These are phyloP conservation scores for Craniophora ligustri DNA, from an alignment of 2,888 invertebrate genomes.

Conservation along the genomic window DNA sequence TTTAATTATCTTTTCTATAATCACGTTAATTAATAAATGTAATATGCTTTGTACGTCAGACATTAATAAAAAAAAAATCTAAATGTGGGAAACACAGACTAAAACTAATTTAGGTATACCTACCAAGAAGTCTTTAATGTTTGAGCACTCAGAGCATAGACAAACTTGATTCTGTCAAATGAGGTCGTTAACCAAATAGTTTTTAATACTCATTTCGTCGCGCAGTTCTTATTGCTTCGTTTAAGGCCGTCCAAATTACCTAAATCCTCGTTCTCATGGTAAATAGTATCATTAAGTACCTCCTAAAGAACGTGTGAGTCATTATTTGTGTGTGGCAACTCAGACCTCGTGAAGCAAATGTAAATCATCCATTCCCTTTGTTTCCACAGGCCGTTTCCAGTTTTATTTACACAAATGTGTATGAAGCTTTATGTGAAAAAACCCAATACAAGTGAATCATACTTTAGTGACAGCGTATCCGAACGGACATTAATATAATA, in stretches of 20 bases:
- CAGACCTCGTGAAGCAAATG: conserved; percentile 67
- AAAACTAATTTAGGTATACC: conserved; percentile 1
- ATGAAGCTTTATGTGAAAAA: conserved; percentile 72
- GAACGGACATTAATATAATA: conserved; percentile 63
- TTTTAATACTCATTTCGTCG: conserved; percentile 33
- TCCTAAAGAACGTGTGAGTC: conserved; percentile 70
- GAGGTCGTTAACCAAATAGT: conserved; percentile 48
- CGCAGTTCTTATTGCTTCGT: conserved; percentile 29
- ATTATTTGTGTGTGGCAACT: conserved; percentile 71
- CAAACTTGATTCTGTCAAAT: conserved; percentile 27
- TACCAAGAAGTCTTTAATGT: conserved; percentile 10
- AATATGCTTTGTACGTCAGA: conserved; percentile 2
- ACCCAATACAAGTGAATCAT: conserved; percentile 70
- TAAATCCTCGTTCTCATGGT: conserved; percentile 59
- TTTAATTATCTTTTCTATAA: conserved; percentile 2
- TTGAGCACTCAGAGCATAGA: conserved; percentile 38
- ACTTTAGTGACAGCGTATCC: conserved; percentile 60
- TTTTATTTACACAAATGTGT: conserved; percentile 81
- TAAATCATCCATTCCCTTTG: conserved; percentile 73
- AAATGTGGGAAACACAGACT: conserved; percentile 16
- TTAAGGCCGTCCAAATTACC: conserved; percentile 54
- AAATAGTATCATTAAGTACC: conserved; percentile 57
- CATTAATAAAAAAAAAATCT: too few relatives aligned
- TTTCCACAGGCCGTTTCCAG: conserved; percentile 71
- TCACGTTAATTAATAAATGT: conserved; percentile 9